Percentiles rank a stretch among this genome's conserved stretches.
Conservation (phyloP, 2,113 vertebrate genomes). For the Sylvietta virens region DNA sequence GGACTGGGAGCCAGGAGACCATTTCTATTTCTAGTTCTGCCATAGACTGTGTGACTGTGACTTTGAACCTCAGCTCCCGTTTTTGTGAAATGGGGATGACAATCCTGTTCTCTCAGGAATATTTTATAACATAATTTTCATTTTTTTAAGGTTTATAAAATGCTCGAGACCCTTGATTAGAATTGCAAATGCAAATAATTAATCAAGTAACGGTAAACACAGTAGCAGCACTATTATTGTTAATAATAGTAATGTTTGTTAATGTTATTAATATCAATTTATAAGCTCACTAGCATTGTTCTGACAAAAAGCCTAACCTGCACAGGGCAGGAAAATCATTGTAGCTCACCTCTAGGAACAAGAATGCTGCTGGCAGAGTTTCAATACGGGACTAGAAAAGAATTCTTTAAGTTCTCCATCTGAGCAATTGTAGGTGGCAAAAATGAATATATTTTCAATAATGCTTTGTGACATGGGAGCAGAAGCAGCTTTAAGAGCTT, state of each 20-base stretch:
- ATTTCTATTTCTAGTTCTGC: constrained; percentile 60
- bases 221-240: background rate
- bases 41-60: background rate
- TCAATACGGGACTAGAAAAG: background rate
- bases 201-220: background rate
- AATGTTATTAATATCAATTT: background rate
- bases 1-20: constrained; percentile 56
- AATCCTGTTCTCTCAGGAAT: background rate
- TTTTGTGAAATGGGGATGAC: constrained; percentile 19
- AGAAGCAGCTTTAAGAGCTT: constrained; percentile 18
- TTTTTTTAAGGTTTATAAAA: background rate
- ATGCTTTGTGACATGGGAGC: constrained; percentile 23
- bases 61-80: constrained; percentile 25
- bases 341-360: background rate
- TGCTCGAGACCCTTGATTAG: background rate
- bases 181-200: background rate
- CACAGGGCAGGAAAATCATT: background rate
- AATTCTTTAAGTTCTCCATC: constrained; percentile 13
- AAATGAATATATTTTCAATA: constrained; percentile 43
- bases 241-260: background rate
- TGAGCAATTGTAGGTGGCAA: constrained; percentile 40
- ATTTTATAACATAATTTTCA: background rate
- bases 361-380: background rate
- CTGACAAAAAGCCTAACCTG: background rate
- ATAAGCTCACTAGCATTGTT: background rate